Evolutionary conservation across 1,140 invertebrate species (phyloP).

Genomic region (Orius insidiosus): DNA sequence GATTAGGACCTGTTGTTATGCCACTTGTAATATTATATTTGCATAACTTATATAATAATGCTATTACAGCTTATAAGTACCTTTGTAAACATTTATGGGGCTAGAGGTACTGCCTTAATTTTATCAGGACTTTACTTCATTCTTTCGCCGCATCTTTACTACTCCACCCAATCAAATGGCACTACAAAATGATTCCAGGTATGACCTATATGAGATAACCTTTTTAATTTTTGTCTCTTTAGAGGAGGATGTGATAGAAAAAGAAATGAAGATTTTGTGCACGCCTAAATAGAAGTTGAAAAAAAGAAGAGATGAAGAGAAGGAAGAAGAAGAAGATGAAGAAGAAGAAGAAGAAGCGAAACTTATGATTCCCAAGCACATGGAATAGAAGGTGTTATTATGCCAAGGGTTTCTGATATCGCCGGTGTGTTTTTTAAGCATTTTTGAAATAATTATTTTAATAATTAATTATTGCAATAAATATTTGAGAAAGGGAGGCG

Average conservation of each 20-base stretch:
- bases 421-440: not conserved
- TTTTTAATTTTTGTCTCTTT: not conserved
- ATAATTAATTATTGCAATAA: slow-evolving; percentile 1
- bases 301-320: slow-evolving; percentile 14
- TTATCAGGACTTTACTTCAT: slow-evolving; percentile 42
- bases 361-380: slow-evolving; percentile 22
- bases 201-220: not conserved
- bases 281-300: slow-evolving; percentile 5
- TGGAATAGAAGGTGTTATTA: slow-evolving; percentile 4
- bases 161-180: slow-evolving; percentile 49
- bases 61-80: slow-evolving; percentile 15
- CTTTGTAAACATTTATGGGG: slow-evolving; percentile 34
- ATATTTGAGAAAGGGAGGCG: slow-evolving; percentile 10
- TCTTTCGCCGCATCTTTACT: slow-evolving; percentile 39
- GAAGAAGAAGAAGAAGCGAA: slow-evolving; percentile 23
- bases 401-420: not conserved
- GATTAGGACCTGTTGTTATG: slow-evolving; percentile 53
- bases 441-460: not conserved
- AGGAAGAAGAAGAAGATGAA: slow-evolving; percentile 20
- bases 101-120: slow-evolving; percentile 40
- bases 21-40: slow-evolving; percentile 32
- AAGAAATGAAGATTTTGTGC: too few relatives aligned
- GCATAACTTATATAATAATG: slow-evolving; percentile 24
- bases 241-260: too few relatives aligned
- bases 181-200: slow-evolving; percentile 26